A percentile compares a stretch with the other conserved stretches of the same genome.
Evolutionary conservation across 2,113 vertebrate genomes (phyloP).

Genomic region (Hydrolagus affinis): DNA sequence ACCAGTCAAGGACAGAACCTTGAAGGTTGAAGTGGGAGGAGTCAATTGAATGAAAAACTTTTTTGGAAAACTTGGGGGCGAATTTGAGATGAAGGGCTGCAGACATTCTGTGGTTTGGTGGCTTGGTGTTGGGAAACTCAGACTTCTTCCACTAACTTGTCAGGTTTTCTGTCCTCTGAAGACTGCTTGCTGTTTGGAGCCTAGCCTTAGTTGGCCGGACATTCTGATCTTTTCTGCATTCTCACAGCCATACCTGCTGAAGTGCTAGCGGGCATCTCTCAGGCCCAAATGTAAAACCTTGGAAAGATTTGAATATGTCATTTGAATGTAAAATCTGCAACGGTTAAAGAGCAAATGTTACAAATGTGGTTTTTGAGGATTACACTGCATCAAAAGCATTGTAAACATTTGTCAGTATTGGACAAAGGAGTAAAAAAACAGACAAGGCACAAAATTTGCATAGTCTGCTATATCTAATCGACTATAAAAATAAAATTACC

Average conservation of each 20-base stretch:
- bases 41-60: too few relatives aligned
- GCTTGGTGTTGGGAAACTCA: neutral
- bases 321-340: neutral
- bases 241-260: neutral
- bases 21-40: too few relatives aligned
- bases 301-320: neutral
- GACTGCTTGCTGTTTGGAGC: neutral
- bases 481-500: too few relatives aligned
- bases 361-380: neutral
- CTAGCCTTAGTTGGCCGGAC: neutral
- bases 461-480: too few relatives aligned
- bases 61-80: neutral
- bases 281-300: neutral
- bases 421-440: too few relatives aligned
- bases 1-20: too few relatives aligned
- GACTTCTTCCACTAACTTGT: neutral
- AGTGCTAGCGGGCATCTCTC: neutral
- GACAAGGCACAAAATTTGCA: too few relatives aligned
- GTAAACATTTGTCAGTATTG: too few relatives aligned
- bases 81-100: neutral
- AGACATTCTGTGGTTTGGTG: neutral
- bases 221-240: neutral
- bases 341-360: neutral
- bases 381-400: neutral
- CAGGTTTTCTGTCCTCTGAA: neutral